phyloP scores from a whole-genome alignment of 2,888 invertebrate genomes.

The Ectropis crepuscularia region DNA sequence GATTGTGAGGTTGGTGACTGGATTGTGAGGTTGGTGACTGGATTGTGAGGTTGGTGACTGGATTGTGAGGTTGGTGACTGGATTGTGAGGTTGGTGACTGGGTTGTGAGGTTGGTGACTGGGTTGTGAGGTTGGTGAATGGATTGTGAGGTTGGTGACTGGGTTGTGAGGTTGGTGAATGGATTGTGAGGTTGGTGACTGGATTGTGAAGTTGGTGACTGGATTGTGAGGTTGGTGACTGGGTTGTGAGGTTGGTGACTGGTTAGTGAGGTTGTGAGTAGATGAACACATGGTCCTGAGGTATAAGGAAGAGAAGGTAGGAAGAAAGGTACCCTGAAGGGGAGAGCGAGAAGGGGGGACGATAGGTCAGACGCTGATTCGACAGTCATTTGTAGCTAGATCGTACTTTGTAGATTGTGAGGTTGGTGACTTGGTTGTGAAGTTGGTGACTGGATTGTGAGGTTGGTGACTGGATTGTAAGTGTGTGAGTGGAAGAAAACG shows the following conservation, averaged over 20 bases:
- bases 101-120: background rate
- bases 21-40: background rate
- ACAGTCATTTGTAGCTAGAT: too few species aligned
- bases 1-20: background rate
- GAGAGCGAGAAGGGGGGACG: too few species aligned
- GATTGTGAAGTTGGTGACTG: background rate
- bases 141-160: constrained; percentile 2
- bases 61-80: background rate
- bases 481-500: constrained; percentile 92
- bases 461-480: too few species aligned
- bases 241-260: background rate
- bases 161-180: background rate
- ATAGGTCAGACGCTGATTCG: too few species aligned
- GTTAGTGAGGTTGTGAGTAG: background rate
- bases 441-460: background rate
- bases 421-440: background rate
- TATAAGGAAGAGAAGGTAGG: too few species aligned
- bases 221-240: background rate
- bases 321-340: too few species aligned
- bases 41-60: background rate
- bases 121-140: background rate
- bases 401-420: background rate
- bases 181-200: too few species aligned
- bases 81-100: background rate
- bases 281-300: too few species aligned